These are phyloP conservation scores for Cryptoblepharus egeriae DNA, from an alignment of 2,797 vertebrate genomes.

Conservation along the genomic window DNA sequence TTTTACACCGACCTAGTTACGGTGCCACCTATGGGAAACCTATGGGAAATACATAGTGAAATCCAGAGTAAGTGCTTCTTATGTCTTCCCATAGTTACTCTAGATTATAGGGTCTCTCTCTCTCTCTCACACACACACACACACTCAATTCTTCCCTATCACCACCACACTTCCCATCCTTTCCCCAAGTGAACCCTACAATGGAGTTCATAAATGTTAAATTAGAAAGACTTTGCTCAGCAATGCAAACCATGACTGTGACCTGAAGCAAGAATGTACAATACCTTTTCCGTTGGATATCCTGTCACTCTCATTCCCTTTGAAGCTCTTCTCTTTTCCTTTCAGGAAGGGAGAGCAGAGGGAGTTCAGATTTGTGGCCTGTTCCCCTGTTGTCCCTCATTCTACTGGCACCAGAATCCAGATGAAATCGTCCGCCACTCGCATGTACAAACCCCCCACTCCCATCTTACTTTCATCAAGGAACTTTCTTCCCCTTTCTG, in stretches of 20 bases:
- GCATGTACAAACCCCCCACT: conserved; percentile 26
- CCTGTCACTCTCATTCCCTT: conserved; percentile 82
- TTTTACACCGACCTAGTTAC: too few relatives aligned
- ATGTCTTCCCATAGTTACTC: too few relatives aligned
- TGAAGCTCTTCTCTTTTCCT: conserved; percentile 75
- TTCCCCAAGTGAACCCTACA: conserved; percentile 51
- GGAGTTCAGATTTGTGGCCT: conserved; percentile 71
- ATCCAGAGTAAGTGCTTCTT: too few relatives aligned
- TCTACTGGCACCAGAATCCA: conserved; percentile 71
- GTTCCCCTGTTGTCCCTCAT: conserved; percentile 72
- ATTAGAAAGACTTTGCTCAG: conserved; percentile 75
- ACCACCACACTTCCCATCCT: conserved; percentile 41
- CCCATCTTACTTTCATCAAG: conserved; percentile 71
- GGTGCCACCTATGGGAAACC: too few relatives aligned
- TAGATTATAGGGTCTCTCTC: too few relatives aligned
- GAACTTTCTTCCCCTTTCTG: conserved; percentile 63
- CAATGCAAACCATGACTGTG: conserved; percentile 71
- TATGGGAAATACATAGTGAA: too few relatives aligned
- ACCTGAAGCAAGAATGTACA: conserved; percentile 75
- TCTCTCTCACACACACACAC: background rate
- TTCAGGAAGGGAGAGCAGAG: conserved; percentile 70
- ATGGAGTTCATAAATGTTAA: conserved; percentile 78
- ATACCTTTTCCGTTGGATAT: conserved; percentile 71
- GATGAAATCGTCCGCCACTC: conserved; percentile 56
- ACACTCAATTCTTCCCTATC: background rate